Base-by-base conservation (phyloP, 2,113 vertebrate genomes). In the Poeciliopsis turrubarensis region DNA sequence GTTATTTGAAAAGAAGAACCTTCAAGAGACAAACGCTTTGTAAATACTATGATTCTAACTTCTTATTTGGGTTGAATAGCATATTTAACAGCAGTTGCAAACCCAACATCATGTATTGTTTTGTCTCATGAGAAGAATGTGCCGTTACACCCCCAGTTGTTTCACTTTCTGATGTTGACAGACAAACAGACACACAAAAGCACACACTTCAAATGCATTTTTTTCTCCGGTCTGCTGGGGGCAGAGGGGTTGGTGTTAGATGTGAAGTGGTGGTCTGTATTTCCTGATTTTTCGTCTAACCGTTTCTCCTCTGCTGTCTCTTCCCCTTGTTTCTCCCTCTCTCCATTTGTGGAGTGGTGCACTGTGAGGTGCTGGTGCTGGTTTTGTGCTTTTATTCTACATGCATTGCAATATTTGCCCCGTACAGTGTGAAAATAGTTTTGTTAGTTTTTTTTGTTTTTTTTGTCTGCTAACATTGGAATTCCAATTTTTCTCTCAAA, bases 221-320 rank as follows among this genome's bases (percentile, higher is more conserved):
- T 29, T 73, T 15, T 89, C 90, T 86, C 70, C 32, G 68, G 77
- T 87, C 73, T 78, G 61, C 51, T 78, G 41, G 83, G 83, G 68
- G n/a, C 65, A 73, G 22, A 73, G 78, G 80, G 68, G 75, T 90
- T 85, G 81, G 81, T 91, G 92, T 92, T 92, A 84, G 85, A 85
- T 93, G 92, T 94, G 78, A 91, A 70, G 73, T 93, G 83, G 85
- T 94, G 89, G 88, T 93, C 92, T 92, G 87, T 88, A 90, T 88
- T 82, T 90, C 25, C 83, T 83, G 84, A 85, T 86, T 89, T 82
- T 86, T 84, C 72, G 81, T 92, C 86, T 91, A 83, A 77, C 82
- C 79, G 71, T 92, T 78, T 89, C 72, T 87, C 84, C 75, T 87
- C 83, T 86, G 88, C 87, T 92, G 77, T 93, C 87, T 89, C 88